phyloP scores from a whole-genome alignment of 2,888 invertebrate genomes.

The Onthophagus sagittarius region DNA sequence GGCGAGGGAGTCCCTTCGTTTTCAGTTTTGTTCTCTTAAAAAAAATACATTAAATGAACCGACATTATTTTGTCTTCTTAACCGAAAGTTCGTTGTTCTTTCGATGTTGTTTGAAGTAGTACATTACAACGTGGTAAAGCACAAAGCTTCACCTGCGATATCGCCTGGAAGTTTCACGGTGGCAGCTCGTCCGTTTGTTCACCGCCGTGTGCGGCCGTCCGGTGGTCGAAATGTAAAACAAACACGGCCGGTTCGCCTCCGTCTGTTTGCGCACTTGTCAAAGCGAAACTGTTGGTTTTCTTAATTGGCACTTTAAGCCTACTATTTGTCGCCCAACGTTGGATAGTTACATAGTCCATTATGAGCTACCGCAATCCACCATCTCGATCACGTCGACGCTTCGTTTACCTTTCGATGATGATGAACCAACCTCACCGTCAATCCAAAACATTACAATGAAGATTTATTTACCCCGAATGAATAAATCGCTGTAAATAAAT shows the following conservation, averaged over 20 bases:
- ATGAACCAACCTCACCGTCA: no score
- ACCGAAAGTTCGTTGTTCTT: background rate
- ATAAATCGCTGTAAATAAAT: no score
- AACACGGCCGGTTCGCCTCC: constrained; percentile 1
- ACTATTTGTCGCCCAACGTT: constrained; percentile 7
- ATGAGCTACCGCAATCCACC: background rate
- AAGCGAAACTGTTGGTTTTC: constrained; percentile 13
- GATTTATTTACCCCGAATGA: no score
- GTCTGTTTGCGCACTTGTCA: constrained; percentile 12
- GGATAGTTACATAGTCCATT: constrained; percentile 9
- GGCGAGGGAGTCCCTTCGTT: constrained; percentile 29
- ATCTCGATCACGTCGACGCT: background rate
- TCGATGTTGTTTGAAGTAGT: background rate
- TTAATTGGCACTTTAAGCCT: constrained; percentile 12
- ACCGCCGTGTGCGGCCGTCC: background rate
- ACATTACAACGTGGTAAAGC: background rate
- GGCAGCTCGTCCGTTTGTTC: background rate
- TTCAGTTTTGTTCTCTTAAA: no score
- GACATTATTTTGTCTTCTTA: background rate
- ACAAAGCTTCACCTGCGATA: background rate
- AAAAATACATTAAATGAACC: background rate
- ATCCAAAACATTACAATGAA: no score
- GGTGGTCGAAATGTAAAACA: constrained; percentile 9
- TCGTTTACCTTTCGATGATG: background rate
- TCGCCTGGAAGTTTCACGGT: background rate